Evolutionary conservation across 2,113 vertebrate species (phyloP), one percentile per base, ranked within the genome.

Genomic region (Aleadryas rufinucha): DNA sequence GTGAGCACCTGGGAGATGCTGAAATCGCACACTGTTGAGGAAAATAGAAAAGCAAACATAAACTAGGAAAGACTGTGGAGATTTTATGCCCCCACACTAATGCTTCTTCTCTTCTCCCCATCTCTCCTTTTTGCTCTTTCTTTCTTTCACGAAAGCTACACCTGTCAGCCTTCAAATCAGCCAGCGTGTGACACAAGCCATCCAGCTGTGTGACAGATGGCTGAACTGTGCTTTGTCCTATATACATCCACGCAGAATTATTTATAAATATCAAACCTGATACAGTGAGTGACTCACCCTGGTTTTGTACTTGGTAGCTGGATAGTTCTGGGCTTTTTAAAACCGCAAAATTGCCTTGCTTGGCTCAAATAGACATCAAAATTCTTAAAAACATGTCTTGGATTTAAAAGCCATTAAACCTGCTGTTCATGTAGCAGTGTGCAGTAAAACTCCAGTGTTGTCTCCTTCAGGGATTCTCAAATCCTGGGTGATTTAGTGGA

Each of bases 121-220:
- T 26, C 13, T 80, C 47, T 61, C 6, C 31, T 24, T 75, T 71
- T 53, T 49, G 31, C 11, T 63, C 22, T 31, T 39, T 39, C 16
- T 79, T 54, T 59, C 30, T 52, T 80, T 76, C 24, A 64, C 1
- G 3, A 71, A 71, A 75, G 27, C 11, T 71, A 22, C 17, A 84
- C 41, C 68, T 47, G 28, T 65, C 37, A 64, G 37, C 47, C 27
- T 87, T 66, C 82, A 61, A 47, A 65, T 52, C 44, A 60, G 27
- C 35, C 82, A 71, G 33, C 2, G 1, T 84, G 31, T 49, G 88
- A 77, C 60, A 75, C 33, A 42, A 78, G 35, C 52, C 50, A 74
- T 65, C 80, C 91, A 94, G 95, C 76, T 90, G 63, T 57, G 89
- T 53, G 50, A 37, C 76, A 92, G 91, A 77, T 90, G 79, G 61